These are phyloP conservation scores for Adineta ricciae DNA, from an alignment of 2,888 invertebrate species.

Conservation along the genomic window DNA sequence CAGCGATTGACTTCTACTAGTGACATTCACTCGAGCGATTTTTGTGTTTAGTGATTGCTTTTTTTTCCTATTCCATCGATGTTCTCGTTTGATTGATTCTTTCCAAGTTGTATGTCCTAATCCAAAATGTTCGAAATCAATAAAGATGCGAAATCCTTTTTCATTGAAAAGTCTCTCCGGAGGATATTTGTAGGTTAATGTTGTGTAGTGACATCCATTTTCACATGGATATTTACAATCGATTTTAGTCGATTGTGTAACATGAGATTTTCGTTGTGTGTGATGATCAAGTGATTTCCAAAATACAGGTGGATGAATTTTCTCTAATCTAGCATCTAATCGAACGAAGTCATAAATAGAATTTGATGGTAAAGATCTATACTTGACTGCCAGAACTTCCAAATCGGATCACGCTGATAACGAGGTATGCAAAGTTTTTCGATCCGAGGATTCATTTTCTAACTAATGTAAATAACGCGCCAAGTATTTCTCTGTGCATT, in stretches of 20 bases:
- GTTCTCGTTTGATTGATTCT: neutral
- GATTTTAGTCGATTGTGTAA: neutral
- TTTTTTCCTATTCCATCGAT: neutral
- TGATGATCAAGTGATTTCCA: neutral
- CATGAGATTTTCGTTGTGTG: neutral
- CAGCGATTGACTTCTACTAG: neutral
- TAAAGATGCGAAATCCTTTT: neutral
- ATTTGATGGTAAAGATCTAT: neutral
- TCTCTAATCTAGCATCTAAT: neutral
- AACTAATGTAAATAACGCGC: neutral
- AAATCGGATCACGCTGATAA: neutral
- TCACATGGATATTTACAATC: neutral
- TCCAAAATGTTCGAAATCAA: neutral
- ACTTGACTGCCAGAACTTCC: constrained; percentile 3
- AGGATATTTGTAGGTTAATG: neutral
- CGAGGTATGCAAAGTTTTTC: neutral
- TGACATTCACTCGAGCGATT: neutral
- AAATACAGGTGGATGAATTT: neutral
- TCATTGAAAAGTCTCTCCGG: neutral
- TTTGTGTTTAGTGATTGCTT: neutral
- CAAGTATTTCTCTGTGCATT: neutral
- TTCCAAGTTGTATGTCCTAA: neutral
- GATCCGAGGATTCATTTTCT: neutral
- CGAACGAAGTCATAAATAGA: neutral
- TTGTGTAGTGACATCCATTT: neutral